phyloP scores from a whole-genome alignment of 2,113 vertebrate species.

The Oreocharis arfaki region DNA sequence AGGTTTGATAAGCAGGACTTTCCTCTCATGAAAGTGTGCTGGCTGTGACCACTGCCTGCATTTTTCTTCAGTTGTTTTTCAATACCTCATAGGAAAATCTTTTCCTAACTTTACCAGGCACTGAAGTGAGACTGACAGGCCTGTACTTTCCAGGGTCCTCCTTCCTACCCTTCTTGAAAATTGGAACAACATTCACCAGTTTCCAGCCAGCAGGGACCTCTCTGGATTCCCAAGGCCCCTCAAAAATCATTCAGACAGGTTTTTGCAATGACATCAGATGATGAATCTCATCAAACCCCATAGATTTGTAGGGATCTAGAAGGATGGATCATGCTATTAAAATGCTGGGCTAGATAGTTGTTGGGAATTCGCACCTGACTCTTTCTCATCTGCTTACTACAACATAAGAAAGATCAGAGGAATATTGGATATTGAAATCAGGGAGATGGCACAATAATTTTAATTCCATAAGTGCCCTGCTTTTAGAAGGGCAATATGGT shows the following conservation, averaged over 20 bases:
- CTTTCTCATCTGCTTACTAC: not conserved
- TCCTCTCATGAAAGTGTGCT: not conserved
- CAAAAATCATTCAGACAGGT: not conserved
- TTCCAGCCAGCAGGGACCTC: not conserved
- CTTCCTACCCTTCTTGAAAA: not conserved
- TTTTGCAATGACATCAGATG: not conserved
- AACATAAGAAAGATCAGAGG: not conserved
- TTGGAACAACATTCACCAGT: accelerated
- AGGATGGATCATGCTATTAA: not conserved
- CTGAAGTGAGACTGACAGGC: not conserved
- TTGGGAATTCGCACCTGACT: not conserved
- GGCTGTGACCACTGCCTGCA: not conserved
- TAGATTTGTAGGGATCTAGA: not conserved
- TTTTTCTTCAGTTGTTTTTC: not conserved
- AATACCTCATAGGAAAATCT: not conserved
- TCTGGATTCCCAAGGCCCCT: not conserved
- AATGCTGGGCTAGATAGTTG: not conserved
- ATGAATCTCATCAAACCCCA: not conserved
- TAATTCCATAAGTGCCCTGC: not conserved
- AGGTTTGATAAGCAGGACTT: not conserved
- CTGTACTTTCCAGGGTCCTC: not conserved
- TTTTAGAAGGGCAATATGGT: not conserved
- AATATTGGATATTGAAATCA: not conserved
- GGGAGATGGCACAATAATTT: not conserved
- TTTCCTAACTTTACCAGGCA: not conserved